Conservation (phyloP, 2,113 vertebrate species). For the Tachysurus vachellii region DNA sequence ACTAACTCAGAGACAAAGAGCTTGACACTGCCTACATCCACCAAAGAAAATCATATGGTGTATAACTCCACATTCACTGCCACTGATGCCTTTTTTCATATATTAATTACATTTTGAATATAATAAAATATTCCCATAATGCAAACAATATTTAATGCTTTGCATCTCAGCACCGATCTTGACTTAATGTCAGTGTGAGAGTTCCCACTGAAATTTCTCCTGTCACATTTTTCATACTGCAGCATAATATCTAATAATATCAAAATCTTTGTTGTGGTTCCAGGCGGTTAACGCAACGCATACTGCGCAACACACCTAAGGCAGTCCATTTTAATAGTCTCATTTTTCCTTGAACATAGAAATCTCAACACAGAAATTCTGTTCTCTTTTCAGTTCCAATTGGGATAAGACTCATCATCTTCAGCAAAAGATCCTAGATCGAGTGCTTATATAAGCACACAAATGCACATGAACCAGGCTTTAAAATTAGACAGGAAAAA, state of each 20-base stretch:
- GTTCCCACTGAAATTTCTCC: constrained; percentile 10
- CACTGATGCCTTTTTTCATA: constrained; percentile 27
- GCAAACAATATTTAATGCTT: constrained; percentile 1
- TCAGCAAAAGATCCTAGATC: not conserved
- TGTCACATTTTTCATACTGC: constrained; percentile 20
- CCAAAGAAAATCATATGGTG: constrained; percentile 49
- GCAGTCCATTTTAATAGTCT: not conserved
- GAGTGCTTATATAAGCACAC: not conserved
- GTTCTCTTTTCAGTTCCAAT: not conserved
- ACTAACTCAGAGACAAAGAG: not conserved
- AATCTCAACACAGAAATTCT: not conserved
- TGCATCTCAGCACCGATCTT: not conserved
- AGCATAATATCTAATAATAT: constrained; percentile 1
- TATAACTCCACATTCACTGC: constrained; percentile 25
- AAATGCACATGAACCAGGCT: not conserved
- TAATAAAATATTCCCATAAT: constrained; percentile 29
- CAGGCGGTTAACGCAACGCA: constrained; percentile 13
- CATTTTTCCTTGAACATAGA: not conserved
- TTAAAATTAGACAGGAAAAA: not conserved
- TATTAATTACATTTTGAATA: constrained; percentile 43
- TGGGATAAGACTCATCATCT: not conserved
- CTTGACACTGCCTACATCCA: constrained; percentile 15
- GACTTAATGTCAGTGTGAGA: constrained; percentile 7
- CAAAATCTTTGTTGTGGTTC: not conserved
- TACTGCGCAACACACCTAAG: not conserved